phyloP scores from a whole-genome alignment of 2,888 invertebrate genomes.

The Pheosia tremula region DNA sequence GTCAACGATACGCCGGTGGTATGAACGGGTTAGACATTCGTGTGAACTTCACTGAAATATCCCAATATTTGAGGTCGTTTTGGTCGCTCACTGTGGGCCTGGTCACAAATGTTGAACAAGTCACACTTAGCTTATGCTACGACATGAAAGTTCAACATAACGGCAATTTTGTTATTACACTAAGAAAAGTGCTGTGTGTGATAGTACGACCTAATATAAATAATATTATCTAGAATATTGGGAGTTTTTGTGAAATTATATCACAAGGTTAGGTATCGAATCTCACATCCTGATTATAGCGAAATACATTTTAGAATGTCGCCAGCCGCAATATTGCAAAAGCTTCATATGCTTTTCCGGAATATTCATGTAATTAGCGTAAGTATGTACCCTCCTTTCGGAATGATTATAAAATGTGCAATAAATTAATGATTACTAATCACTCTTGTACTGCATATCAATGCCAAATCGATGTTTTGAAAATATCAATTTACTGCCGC shows the following conservation, averaged over 20 bases:
- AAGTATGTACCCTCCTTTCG: constrained; percentile 51
- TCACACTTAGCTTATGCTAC: neutral
- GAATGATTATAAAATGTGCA: constrained; percentile 70
- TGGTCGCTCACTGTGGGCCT: too few species aligned
- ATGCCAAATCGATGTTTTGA: constrained; percentile 73
- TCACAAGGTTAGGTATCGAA: neutral
- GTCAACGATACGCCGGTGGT: constrained; percentile 87
- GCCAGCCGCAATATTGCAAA: constrained; percentile 45
- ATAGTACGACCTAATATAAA: too few species aligned
- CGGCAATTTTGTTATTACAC: neutral
- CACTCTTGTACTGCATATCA: constrained; percentile 73
- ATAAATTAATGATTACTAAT: constrained; percentile 68
- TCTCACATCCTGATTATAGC: neutral
- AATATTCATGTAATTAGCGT: constrained; percentile 46
- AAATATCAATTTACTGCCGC: neutral
- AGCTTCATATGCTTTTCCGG: constrained; percentile 58
- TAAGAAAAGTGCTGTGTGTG: neutral
- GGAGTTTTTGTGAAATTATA: constrained; percentile 6
- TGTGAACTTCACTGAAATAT: neutral
- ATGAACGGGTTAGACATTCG: constrained; percentile 42
- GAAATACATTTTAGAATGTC: constrained; percentile 35
- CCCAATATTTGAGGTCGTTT: neutral
- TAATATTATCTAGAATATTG: neutral
- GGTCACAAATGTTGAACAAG: neutral
- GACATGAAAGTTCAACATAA: neutral